A percentile compares a stretch with the other conserved stretches of the same genome.
These are phyloP conservation scores for Rattus norvegicus DNA, from an alignment of 2,113 vertebrate species.

Conservation along the genomic window DNA sequence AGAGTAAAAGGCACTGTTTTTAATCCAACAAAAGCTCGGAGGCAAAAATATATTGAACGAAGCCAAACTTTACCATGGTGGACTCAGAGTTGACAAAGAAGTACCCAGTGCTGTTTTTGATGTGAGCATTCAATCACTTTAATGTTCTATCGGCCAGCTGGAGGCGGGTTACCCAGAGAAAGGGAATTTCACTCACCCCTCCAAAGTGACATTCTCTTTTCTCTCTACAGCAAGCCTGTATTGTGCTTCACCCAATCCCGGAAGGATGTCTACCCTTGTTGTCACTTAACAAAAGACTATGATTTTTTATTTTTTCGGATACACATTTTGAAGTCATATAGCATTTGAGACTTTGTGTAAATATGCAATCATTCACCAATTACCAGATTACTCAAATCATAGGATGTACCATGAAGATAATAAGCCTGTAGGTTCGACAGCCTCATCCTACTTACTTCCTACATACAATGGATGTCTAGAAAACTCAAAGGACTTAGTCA, in stretches of 20 bases:
- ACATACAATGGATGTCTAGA: neutral
- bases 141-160: neutral
- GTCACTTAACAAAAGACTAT: neutral
- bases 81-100: conserved; percentile 22
- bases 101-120: neutral
- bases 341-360: neutral
- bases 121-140: neutral
- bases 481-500: conserved; percentile 10
- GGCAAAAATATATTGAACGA: neutral
- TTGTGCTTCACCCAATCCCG: neutral
- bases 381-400: conserved; percentile 11
- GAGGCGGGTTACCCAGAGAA: neutral
- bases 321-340: neutral
- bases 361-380: neutral
- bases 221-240: neutral
- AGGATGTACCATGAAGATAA: conserved; percentile 9
- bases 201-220: neutral
- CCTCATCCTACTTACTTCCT: conserved; percentile 11
- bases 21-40: neutral
- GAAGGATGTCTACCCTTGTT: conserved; percentile 32
- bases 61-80: neutral
- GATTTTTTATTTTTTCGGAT: neutral
- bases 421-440: neutral
- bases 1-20: neutral
- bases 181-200: neutral